Base-by-base conservation (phyloP, 1,140 invertebrate species). In the Onthophagus taurus region DNA sequence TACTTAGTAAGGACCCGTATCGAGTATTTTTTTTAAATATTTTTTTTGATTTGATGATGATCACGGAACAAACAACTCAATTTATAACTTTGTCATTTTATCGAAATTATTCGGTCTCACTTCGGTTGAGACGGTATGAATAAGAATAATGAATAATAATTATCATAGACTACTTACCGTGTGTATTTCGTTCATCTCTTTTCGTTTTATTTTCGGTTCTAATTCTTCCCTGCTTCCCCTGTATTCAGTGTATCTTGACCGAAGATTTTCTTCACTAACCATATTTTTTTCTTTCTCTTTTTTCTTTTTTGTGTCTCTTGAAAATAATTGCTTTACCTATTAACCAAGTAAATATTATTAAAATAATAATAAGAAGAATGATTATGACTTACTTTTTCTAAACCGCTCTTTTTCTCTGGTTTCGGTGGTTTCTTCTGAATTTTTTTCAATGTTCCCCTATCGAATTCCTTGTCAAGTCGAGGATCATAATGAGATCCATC, bases 401-500 rank as follows among this genome's bases (percentile, higher is more conserved):
- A 70, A 59, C 75, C 71, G 56, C 76, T 76, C 53, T 78, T 79
- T 54, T 75, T 75, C n/a, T 66, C 63, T 35, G 69, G 67, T 59
- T 75, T 76, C 7, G 72, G 72, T 41, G 72, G 72, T 58, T 75
- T 76, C 53, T 69, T 68, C 62, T 72, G 69, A 3, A 37, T 16
- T 31, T 66, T 69, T 30, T 70, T 68, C 46, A 68, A 26, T 1
- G 52, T 55, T 4, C 44, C 62, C 60, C 39, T 49, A 21, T 24
- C 71, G 60, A 54, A 60, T 48, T 70, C 75, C 59, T 77, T 77
- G 54, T 77, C 75, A 44, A 70, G 57, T 48, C 75, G 69, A 7
- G 71, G 71, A 58, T 75, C 74, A 43, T 71, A 76, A 59, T 75
- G 70, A 4, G 76, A 77, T 35, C 74, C 71, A 54, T 77, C 75